These are phyloP conservation scores for Anticlea derivata DNA, from an alignment of 2,888 invertebrate species.

Conservation along the genomic window DNA sequence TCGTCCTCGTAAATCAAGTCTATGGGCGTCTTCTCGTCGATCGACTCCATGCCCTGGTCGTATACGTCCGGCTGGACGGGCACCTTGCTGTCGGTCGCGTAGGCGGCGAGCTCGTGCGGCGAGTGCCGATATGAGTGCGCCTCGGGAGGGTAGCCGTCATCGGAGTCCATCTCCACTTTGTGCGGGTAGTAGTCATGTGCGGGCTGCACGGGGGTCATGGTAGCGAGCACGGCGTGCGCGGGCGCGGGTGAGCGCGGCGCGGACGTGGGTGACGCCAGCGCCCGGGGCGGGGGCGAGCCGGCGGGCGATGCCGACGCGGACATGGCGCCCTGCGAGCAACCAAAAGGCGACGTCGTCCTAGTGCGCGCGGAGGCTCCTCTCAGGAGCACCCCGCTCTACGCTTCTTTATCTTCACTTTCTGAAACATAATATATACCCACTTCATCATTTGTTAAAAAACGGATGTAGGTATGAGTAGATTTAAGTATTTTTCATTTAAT, in stretches of 20 bases:
- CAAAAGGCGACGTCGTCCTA: slow-evolving; percentile 58
- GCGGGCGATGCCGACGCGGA: slow-evolving; percentile 79
- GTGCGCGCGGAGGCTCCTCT: slow-evolving; percentile 68
- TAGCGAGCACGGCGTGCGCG: slow-evolving; percentile 90
- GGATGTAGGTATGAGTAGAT: background rate
- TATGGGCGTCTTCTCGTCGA: slow-evolving; percentile 89
- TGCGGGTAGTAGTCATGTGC: slow-evolving; percentile 87
- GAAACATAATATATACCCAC: slow-evolving; percentile 48
- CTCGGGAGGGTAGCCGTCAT: slow-evolving; percentile 85
- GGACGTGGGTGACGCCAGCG: slow-evolving; percentile 77
- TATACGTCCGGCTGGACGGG: slow-evolving; percentile 81
- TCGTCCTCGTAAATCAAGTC: slow-evolving; percentile 93
- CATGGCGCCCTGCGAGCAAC: slow-evolving; percentile 57
- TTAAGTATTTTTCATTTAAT: too few species aligned
- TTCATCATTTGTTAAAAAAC: too few species aligned
- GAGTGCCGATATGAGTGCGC: slow-evolving; percentile 84
- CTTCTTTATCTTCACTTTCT: slow-evolving; percentile 62
- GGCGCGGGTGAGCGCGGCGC: slow-evolving; percentile 86
- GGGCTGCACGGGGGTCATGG: slow-evolving; percentile 94
- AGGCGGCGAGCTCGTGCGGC: slow-evolving; percentile 78
- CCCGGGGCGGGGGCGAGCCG: slow-evolving; percentile 69
- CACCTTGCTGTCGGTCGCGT: slow-evolving; percentile 83
- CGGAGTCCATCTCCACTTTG: slow-evolving; percentile 86
- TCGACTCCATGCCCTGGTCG: slow-evolving; percentile 77
- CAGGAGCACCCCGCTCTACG: slow-evolving; percentile 74